These are phyloP conservation scores for Antheraea pernyi DNA, from an alignment of 1,140 invertebrate genomes.

Conservation along the genomic window DNA sequence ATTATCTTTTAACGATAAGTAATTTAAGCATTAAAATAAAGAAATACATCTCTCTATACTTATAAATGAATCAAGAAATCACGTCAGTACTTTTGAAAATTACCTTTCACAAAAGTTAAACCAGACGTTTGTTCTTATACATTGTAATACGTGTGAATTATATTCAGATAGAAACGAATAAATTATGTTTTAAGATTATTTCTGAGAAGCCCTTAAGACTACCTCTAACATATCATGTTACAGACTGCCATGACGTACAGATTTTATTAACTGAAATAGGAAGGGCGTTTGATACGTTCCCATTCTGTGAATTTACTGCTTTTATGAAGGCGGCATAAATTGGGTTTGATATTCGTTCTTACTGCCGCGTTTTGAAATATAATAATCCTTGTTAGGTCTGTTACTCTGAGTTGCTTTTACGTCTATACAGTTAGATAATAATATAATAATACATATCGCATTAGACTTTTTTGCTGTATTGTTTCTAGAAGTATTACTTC, in stretches of 20 bases:
- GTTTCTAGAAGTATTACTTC: too few relatives aligned
- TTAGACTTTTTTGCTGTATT: too few relatives aligned
- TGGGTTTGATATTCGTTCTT: slow-evolving; percentile 6
- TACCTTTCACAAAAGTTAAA: too few relatives aligned
- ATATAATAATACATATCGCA: background rate
- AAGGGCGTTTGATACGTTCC: slow-evolving; percentile 10
- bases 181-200: background rate
- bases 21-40: too few relatives aligned
- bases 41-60: too few relatives aligned
- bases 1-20: background rate
- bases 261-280: slow-evolving; percentile 10
- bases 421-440: background rate
- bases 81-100: too few relatives aligned
- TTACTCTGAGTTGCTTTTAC: background rate
- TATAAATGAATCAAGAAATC: too few relatives aligned
- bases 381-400: slow-evolving; percentile 3
- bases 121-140: too few relatives aligned
- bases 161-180: background rate
- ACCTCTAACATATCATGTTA: slow-evolving; percentile 7
- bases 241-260: slow-evolving; percentile 5
- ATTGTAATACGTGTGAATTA: too few relatives aligned
- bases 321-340: slow-evolving; percentile 3
- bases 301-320: slow-evolving; percentile 11
- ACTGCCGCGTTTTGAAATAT: background rate
- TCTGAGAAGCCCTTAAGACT: background rate